These are phyloP conservation scores for Pocillopora damicornis DNA, from an alignment of 64 coral and sea anemone species.

Conservation along the genomic window DNA sequence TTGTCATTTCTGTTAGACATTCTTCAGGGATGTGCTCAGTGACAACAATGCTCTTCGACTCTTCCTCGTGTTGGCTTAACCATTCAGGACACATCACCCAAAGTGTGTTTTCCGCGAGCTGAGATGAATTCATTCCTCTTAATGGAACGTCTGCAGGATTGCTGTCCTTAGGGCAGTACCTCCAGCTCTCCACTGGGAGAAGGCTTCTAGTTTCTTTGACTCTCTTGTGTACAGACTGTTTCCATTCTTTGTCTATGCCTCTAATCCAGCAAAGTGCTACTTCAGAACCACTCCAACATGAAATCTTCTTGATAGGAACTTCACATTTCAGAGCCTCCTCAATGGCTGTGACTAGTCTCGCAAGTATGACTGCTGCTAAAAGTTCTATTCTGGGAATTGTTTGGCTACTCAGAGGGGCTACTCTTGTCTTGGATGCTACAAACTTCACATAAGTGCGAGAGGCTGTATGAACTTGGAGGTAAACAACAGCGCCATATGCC, in stretches of 20 bases:
- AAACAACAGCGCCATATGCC: constrained; percentile 31
- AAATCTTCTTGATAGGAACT: neutral
- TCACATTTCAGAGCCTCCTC: neutral
- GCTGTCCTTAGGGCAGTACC: neutral
- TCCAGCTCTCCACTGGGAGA: constrained; percentile 13
- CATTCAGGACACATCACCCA: constrained; percentile 14
- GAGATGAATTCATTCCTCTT: constrained; percentile 20
- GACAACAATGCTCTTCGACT: neutral
- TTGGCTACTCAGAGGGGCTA: neutral
- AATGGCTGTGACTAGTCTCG: neutral
- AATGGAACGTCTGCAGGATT: constrained; percentile 28
- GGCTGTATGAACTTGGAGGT: constrained; percentile 26
- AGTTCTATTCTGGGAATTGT: constrained; percentile 31
- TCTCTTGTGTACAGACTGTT: constrained; percentile 22
- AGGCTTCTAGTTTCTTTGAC: constrained; percentile 13
- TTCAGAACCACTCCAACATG: constrained; percentile 26
- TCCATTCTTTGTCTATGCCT: neutral
- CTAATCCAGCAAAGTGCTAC: neutral
- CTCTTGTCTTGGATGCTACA: constrained; percentile 29
- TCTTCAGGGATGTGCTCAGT: neutral
- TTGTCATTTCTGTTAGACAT: constrained; percentile 1
- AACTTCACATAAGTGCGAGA: neutral
- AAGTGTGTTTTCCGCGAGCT: neutral
- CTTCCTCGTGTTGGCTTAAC: constrained; percentile 12
- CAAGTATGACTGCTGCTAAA: neutral